phyloP scores from a whole-genome alignment of 2,888 invertebrate species.

The Dioctria rufipes region DNA sequence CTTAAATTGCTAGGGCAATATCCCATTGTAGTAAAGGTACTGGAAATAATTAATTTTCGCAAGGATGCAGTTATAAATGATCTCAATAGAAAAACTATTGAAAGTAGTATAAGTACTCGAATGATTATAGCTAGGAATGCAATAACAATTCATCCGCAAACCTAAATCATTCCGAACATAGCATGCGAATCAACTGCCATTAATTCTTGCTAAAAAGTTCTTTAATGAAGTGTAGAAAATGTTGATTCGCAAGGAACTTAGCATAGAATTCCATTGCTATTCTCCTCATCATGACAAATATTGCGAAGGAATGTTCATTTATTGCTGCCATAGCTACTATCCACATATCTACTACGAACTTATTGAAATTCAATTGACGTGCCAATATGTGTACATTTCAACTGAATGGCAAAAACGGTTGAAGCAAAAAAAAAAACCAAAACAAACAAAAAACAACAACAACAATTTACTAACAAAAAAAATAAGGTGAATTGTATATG shows the following conservation, averaged over 20 bases:
- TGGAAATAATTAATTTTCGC: no score
- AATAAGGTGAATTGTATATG: background rate
- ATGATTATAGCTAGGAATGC: no score
- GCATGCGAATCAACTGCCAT: background rate
- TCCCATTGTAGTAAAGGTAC: no score
- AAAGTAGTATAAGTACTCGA: no score
- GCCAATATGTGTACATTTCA: slow-evolving; percentile 44
- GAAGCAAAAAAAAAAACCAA: slow-evolving; percentile 4
- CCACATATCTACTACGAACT: slow-evolving; percentile 19
- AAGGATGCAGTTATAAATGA: no score
- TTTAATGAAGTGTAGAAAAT: slow-evolving; percentile 29
- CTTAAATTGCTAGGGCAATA: no score
- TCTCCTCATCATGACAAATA: slow-evolving; percentile 27
- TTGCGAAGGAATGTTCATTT: slow-evolving; percentile 37
- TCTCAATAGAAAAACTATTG: no score
- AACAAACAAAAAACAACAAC: background rate
- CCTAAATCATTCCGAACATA: no score
- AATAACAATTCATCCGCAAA: no score
- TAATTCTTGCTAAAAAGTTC: slow-evolving; percentile 20
- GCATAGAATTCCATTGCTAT: slow-evolving; percentile 38
- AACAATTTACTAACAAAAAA: no score
- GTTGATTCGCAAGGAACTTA: slow-evolving; percentile 23
- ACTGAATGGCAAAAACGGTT: slow-evolving; percentile 41
- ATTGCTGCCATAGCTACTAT: background rate
- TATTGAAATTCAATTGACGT: slow-evolving; percentile 45